phyloP scores from a whole-genome alignment of 2,113 vertebrate genomes.

The Mormoops blainvillei region DNA sequence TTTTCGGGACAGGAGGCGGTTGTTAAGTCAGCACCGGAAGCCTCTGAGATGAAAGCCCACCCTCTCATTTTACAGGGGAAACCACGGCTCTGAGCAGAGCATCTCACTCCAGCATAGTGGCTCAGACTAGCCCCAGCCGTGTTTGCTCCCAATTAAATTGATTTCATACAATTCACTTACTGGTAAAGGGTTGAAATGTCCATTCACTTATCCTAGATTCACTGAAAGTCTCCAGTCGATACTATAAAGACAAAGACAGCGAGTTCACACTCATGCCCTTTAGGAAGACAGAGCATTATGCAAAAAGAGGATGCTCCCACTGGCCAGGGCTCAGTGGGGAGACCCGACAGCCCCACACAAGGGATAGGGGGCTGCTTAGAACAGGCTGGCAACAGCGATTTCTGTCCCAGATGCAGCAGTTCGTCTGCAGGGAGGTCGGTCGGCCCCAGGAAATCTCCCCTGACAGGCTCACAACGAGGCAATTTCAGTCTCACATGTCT shows the following conservation, averaged over 20 bases:
- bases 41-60: not conserved
- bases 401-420: fast-evolving
- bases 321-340: fast-evolving
- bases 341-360: fast-evolving
- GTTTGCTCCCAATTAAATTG: not conserved
- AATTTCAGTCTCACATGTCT: not conserved
- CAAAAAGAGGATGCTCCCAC: not conserved
- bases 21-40: not conserved
- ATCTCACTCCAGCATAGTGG: not conserved
- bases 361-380: not conserved
- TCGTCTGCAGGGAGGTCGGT: not conserved
- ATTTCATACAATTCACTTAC: constrained; percentile 53
- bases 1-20: not conserved
- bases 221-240: constrained; percentile 87
- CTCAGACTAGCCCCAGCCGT: not conserved
- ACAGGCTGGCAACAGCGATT: not conserved
- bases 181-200: constrained; percentile 82
- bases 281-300: not conserved
- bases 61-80: not conserved
- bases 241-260: constrained; percentile 74
- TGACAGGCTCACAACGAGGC: not conserved
- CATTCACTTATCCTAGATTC: constrained; percentile 86
- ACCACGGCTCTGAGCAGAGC: no score
- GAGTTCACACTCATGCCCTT: fast-evolving
- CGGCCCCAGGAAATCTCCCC: not conserved